Evolutionary conservation across 23 tunicate species (phyloP), one percentile per base, ranked within the genome.

Genomic region (Phallusia fumigata): DNA sequence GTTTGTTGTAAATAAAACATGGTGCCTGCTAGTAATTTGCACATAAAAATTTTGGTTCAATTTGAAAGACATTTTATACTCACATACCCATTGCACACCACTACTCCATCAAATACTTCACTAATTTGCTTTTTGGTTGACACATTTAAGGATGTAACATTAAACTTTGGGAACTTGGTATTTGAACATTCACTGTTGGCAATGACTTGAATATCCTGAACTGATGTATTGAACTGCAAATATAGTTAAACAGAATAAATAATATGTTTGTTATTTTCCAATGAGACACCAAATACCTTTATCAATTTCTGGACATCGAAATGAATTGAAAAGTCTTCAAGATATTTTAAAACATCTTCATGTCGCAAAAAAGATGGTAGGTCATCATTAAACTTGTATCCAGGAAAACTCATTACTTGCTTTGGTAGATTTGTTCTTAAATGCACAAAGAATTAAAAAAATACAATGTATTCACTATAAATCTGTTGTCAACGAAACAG

Each of bases 351-450:
- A 33, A 93, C 86, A 65, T 82, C 79, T 19, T 64, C 76, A 74
- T 93, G 98, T 22, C 58, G 72, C 40, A 88, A 31, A 82, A 93
- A 93, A 15, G 90, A 88, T 16, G 98, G 98, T 0, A 85, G 34
- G 12, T 79, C 53, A 0, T 77, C 69, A 33, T 74, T 49, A 78
- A 93, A 93, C 21, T 89, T 92, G 75, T 84, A 93, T 49, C 85
- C 98, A 22, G 98, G 98, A 79, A 93, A 93, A 21, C 86, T 93
- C 98, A 93, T 93, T 19, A 83, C 93, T 78, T 93, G 89, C 74
- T 88, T 88, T 0, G 98, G 98, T 19, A 93, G 52, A 64, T 93
- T 93, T 35, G 98, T 93, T 78, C 97, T 92, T 8, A 35, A 40
- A 40, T 40, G 5, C 10, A 40, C 5, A 10, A 40, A 40, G 10